Evolutionary conservation across 2,113 vertebrate species (phyloP).

Genomic region (Esox niger): DNA sequence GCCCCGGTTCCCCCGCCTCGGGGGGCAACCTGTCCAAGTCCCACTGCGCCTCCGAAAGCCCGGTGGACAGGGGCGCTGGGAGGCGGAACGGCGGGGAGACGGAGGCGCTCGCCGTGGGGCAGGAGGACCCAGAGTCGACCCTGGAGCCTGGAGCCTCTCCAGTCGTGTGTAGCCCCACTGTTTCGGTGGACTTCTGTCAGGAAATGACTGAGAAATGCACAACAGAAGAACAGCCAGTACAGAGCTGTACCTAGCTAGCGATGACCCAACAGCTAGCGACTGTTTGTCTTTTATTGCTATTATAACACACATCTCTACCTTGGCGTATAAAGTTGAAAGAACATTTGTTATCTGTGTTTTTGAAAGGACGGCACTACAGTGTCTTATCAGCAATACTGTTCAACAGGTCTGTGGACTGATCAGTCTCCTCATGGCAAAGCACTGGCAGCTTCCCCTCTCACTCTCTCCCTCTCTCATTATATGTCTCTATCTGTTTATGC

Average conservation of each 20-base stretch:
- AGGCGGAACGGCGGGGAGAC: conserved; percentile 51
- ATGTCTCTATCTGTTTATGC: conserved; percentile 70
- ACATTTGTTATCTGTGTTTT: conserved; percentile 32
- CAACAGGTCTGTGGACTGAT: conserved; percentile 52
- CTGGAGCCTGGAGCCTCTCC: conserved; percentile 74
- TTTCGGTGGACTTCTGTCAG: conserved; percentile 95
- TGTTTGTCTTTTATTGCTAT: neutral
- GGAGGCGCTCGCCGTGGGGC: conserved; percentile 37
- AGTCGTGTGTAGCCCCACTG: conserved; percentile 83
- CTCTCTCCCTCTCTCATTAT: conserved; percentile 6
- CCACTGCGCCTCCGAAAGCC: conserved; percentile 63
- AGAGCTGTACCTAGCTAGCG: conserved; percentile 75
- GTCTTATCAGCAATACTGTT: conserved; percentile 68
- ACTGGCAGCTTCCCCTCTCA: conserved; percentile 51
- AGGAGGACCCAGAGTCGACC: conserved; percentile 67
- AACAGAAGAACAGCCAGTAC: conserved; percentile 86
- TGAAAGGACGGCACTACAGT: conserved; percentile 51
- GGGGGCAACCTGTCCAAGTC: conserved; percentile 73
- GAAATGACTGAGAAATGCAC: conserved; percentile 98
- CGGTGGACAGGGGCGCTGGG: conserved; percentile 59
- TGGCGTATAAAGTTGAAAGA: conserved; percentile 40
- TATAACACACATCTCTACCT: conserved; percentile 47
- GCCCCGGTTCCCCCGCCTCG: conserved; percentile 49
- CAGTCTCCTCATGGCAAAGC: conserved; percentile 28
- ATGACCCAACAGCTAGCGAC: conserved; percentile 35